phyloP scores from a whole-genome alignment of 2,888 invertebrate genomes.

The Nymphalis urticae region DNA sequence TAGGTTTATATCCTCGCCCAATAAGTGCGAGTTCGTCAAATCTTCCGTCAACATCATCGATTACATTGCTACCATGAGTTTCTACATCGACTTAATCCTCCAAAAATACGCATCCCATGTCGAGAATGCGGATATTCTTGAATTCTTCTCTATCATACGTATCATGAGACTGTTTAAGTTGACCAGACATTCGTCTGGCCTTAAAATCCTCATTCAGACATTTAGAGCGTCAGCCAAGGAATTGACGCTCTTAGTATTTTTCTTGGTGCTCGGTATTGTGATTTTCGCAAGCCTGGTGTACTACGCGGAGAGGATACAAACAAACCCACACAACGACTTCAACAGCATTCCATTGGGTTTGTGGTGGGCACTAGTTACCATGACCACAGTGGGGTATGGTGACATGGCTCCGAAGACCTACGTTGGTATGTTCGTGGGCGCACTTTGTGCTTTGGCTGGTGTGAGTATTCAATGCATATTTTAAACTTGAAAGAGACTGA shows the following conservation, averaged over 20 bases:
- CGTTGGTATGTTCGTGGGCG: constrained; percentile 99
- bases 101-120: constrained; percentile 94
- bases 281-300: constrained; percentile 99
- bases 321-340: constrained; percentile 97
- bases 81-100: constrained; percentile 96
- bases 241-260: constrained; percentile 97
- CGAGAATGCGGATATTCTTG: constrained; percentile 97
- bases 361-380: constrained; percentile 99
- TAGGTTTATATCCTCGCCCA: constrained; percentile 95
- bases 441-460: constrained; percentile 98
- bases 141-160: constrained; percentile 98
- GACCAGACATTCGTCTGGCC: constrained; percentile 97
- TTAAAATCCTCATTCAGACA: constrained; percentile 98
- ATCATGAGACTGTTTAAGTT: constrained; percentile 98
- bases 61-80: constrained; percentile 98
- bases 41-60: constrained; percentile 99
- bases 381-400: constrained; percentile 99
- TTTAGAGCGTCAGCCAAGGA: constrained; percentile 99
- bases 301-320: constrained; percentile 98
- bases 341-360: constrained; percentile 98
- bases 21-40: constrained; percentile 96
- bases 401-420: constrained; percentile 99
- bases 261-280: constrained; percentile 98
- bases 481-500: background rate
- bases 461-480: constrained; percentile 79